phyloP scores from a whole-genome alignment of 2,113 vertebrate genomes.

The Vimba vimba region DNA sequence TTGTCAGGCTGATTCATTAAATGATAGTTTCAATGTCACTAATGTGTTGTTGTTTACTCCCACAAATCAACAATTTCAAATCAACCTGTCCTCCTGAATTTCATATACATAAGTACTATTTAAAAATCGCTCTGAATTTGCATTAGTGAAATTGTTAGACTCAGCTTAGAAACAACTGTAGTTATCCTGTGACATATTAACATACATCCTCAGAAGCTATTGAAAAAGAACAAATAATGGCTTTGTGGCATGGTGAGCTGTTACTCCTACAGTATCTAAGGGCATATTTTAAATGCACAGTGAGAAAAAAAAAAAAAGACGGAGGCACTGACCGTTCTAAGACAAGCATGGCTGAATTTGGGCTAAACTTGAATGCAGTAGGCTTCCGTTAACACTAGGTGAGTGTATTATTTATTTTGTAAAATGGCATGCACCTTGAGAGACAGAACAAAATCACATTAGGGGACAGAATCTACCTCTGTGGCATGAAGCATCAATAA shows the following conservation, averaged over 20 bases:
- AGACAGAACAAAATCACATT: conserved; percentile 53
- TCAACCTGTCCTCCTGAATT: neutral
- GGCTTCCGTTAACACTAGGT: conserved; percentile 58
- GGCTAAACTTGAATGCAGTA: conserved; percentile 53
- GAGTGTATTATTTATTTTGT: conserved; percentile 54
- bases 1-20: neutral
- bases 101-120: neutral
- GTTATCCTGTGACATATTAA: neutral
- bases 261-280: neutral
- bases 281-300: conserved; percentile 7
- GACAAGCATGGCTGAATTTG: conserved; percentile 48
- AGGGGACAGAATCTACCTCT: conserved; percentile 45
- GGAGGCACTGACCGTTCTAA: conserved; percentile 33
- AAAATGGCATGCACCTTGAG: conserved; percentile 51
- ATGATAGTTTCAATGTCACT: neutral
- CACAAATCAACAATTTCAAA: neutral
- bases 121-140: neutral
- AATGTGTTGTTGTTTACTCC: neutral
- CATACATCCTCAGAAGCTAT: neutral
- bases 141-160: neutral
- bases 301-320: neutral
- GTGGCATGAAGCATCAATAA: conserved; percentile 41
- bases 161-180: neutral
- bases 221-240: neutral
- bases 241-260: neutral